A percentile compares a stretch with the other conserved stretches of the same genome.
Conservation (phyloP, 2,888 invertebrate genomes). For the Reticulitermes lucifugus region DNA sequence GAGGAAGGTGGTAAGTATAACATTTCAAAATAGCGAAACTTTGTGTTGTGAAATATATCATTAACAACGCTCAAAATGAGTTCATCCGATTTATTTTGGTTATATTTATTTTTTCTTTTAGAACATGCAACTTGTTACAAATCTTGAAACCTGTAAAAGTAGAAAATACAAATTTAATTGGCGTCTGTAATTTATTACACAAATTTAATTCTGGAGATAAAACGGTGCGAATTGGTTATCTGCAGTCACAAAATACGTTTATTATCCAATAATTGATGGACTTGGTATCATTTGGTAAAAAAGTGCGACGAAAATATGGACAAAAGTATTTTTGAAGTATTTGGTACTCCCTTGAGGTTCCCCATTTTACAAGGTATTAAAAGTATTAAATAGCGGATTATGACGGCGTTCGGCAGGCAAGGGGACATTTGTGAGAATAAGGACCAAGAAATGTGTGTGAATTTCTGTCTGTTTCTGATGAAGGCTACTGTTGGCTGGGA, state of each 20-base stretch:
- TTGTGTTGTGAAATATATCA: neutral
- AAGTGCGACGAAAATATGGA: neutral
- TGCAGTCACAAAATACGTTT: neutral
- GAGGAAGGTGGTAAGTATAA: slow-evolving; percentile 74
- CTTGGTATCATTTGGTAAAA: neutral
- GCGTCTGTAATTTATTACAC: neutral
- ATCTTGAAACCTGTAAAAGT: neutral
- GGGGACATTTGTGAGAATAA: no score
- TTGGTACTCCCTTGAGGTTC: neutral
- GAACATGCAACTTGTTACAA: no score
- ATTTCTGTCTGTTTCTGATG: no score
- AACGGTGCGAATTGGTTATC: neutral
- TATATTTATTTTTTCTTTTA: no score
- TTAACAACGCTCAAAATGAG: neutral
- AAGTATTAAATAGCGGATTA: no score
- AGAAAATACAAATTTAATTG: neutral
- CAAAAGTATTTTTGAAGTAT: neutral
- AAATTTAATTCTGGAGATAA: neutral
- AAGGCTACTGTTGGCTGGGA: no score
- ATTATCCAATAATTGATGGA: neutral
- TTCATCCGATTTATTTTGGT: neutral
- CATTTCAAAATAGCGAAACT: slow-evolving; percentile 31
- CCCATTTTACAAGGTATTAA: no score
- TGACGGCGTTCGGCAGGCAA: no score
- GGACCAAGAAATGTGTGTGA: no score